Conservation (phyloP, 2,888 invertebrate genomes). For the Acrocyrtus sp. region DNA sequence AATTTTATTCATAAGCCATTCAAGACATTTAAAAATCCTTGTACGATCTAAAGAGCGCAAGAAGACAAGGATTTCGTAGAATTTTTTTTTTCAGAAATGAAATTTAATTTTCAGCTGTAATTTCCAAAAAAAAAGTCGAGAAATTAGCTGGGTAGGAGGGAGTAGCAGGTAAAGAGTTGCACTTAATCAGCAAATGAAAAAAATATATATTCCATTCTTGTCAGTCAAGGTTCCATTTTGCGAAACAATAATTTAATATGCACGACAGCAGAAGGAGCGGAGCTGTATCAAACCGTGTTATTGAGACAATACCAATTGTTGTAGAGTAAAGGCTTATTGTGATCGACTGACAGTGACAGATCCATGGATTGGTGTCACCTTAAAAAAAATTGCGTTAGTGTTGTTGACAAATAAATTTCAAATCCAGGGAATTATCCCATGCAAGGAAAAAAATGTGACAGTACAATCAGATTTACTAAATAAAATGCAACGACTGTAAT, state of each 20-base stretch:
- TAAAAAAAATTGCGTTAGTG: conserved; percentile 14
- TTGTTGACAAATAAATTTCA: conserved; percentile 46
- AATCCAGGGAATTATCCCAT: conserved; percentile 43
- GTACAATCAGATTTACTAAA: neutral
- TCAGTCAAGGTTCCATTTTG: conserved; percentile 48
- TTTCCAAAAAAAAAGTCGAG: too few species aligned
- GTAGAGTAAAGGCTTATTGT: too few species aligned
- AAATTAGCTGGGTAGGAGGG: too few species aligned
- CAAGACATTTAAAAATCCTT: neutral
- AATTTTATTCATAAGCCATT: conserved; percentile 1
- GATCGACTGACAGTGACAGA: conserved; percentile 51
- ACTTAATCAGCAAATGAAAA: conserved; percentile 25
- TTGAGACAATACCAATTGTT: conserved; percentile 48
- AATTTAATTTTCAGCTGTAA: conserved; percentile 5
- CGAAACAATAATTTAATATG: conserved; percentile 47
- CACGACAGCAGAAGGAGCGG: conserved; percentile 25
- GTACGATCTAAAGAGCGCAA: neutral
- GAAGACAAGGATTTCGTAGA: conserved; percentile 17
- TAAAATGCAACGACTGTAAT: neutral
- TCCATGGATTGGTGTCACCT: conserved; percentile 48
- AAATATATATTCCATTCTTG: conserved; percentile 22
- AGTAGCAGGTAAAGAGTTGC: conserved; percentile 10
- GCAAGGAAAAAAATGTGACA: conserved; percentile 11
- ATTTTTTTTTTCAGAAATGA: conserved; percentile 29
- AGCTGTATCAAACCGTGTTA: conserved; percentile 47